Percentiles rank a stretch among this genome's conserved stretches.
These are phyloP conservation scores for Arothron firmamentum DNA, from an alignment of 2,113 vertebrate species.

Conservation along the genomic window DNA sequence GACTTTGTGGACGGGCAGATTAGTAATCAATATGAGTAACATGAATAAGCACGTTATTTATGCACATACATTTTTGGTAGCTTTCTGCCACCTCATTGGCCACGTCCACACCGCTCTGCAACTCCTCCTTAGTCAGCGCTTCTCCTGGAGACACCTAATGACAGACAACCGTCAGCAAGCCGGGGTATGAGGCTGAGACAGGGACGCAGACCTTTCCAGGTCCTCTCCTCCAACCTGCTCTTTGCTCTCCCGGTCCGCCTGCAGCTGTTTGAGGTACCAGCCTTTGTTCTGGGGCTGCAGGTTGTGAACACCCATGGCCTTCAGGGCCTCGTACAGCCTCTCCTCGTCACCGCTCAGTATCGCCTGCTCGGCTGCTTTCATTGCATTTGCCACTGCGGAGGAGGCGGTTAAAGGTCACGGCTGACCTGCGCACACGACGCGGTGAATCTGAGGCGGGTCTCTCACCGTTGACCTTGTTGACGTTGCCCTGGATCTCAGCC, in stretches of 20 bases:
- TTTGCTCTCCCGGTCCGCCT: constrained; percentile 80
- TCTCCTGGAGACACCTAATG: constrained; percentile 73
- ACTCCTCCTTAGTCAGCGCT: constrained; percentile 85
- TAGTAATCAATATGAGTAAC: no score
- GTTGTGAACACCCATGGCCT: constrained; percentile 80
- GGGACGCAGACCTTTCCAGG: neutral
- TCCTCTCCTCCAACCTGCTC: constrained; percentile 74
- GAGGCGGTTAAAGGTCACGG: neutral
- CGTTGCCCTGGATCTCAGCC: constrained; percentile 96
- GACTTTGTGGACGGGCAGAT: no score
- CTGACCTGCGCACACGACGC: no score
- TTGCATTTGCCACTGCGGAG: constrained; percentile 76
- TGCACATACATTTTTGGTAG: constrained; percentile 81
- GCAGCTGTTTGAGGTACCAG: constrained; percentile 95
- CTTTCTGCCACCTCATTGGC: constrained; percentile 81
- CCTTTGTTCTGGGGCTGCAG: constrained; percentile 83
- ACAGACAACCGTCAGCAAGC: neutral
- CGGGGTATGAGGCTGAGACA: neutral
- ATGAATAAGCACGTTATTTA: neutral
- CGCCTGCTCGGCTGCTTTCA: constrained; percentile 79
- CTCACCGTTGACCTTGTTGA: constrained; percentile 93
- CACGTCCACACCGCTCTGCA: constrained; percentile 84
- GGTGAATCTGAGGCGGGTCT: constrained; percentile 36
- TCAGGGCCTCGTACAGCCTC: constrained; percentile 78
- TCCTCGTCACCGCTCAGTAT: constrained; percentile 72